phyloP scores from a whole-genome alignment of 2,888 invertebrate genomes.

The Drosophila koepferae region DNA sequence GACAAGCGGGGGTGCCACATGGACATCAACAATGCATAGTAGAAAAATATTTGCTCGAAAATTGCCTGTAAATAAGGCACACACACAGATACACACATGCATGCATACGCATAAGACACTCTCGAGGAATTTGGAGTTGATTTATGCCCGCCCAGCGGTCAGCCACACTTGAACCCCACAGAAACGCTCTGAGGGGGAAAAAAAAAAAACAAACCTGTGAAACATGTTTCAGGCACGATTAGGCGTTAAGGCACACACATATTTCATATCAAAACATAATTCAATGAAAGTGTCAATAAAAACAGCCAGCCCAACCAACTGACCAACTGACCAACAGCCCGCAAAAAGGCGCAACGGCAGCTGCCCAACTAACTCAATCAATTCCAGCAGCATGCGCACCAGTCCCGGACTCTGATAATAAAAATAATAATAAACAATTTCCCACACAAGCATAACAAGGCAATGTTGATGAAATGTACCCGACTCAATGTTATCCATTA shows the following conservation, averaged over 20 bases:
- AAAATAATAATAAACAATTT: slow-evolving; percentile 73
- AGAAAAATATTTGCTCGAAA: slow-evolving; percentile 76
- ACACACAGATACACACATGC: background rate
- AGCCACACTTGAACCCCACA: slow-evolving; percentile 58
- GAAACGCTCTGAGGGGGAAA: background rate
- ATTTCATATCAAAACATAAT: slow-evolving; percentile 69
- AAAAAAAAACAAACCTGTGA: slow-evolving; percentile 1
- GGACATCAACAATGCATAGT: slow-evolving; percentile 64
- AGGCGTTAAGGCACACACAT: slow-evolving; percentile 45
- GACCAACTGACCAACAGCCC: slow-evolving; percentile 40
- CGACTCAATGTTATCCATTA: background rate
- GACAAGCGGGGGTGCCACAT: slow-evolving; percentile 47
- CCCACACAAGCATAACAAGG: slow-evolving; percentile 35
- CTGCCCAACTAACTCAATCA: slow-evolving; percentile 66
- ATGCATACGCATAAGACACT: slow-evolving; percentile 14
- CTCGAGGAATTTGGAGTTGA: slow-evolving; percentile 52
- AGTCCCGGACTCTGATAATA: slow-evolving; percentile 28
- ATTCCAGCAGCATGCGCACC: slow-evolving; percentile 54
- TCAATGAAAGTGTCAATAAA: slow-evolving; percentile 76
- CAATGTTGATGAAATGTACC: background rate
- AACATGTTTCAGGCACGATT: slow-evolving; percentile 28
- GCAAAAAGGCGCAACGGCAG: slow-evolving; percentile 4
- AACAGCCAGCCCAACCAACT: slow-evolving; percentile 14
- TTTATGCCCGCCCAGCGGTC: slow-evolving; percentile 69
- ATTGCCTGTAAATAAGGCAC: slow-evolving; percentile 72